Evolutionary conservation across 2,888 invertebrate species (phyloP).

Genomic region (Galerucella nymphaeae): DNA sequence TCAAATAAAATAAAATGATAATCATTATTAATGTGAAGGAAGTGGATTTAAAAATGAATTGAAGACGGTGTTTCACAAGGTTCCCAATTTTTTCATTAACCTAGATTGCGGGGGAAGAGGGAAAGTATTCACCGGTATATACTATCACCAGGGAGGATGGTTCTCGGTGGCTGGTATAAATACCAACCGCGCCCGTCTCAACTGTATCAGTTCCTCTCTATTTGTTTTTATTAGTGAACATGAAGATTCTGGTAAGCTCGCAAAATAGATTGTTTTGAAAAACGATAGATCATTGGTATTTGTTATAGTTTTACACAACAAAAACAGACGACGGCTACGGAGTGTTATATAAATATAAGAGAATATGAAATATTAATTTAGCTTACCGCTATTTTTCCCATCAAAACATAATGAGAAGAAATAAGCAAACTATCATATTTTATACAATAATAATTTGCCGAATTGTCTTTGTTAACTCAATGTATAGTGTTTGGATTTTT

Average conservation of each 20-base stretch:
- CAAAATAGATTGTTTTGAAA: not conserved
- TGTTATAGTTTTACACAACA: not conserved
- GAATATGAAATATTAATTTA: too few relatives aligned
- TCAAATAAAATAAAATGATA: not conserved
- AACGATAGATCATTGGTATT: not conserved
- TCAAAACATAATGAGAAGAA: too few relatives aligned
- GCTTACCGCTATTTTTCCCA: too few relatives aligned
- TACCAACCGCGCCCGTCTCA: constrained; percentile 49
- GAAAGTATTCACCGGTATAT: constrained; percentile 47
- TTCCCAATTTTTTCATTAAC: constrained; percentile 35
- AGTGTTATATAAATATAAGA: too few relatives aligned
- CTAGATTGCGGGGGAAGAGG: constrained; percentile 49
- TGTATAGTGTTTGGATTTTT: too few relatives aligned
- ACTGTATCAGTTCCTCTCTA: constrained; percentile 53
- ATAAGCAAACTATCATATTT: too few relatives aligned
- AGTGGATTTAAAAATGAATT: constrained; percentile 16
- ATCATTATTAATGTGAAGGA: constrained; percentile 13
- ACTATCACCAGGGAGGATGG: constrained; percentile 56
- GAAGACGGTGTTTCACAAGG: constrained; percentile 22
- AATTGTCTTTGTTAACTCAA: too few relatives aligned
- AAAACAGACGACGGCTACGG: too few relatives aligned
- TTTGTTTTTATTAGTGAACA: constrained; percentile 48
- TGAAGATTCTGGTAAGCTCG: constrained; percentile 56
- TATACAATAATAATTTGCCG: too few relatives aligned
- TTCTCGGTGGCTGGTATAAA: constrained; percentile 49